These are phyloP conservation scores for Sebastolobus altivelis DNA, from an alignment of 2,797 vertebrate species.

Conservation along the genomic window DNA sequence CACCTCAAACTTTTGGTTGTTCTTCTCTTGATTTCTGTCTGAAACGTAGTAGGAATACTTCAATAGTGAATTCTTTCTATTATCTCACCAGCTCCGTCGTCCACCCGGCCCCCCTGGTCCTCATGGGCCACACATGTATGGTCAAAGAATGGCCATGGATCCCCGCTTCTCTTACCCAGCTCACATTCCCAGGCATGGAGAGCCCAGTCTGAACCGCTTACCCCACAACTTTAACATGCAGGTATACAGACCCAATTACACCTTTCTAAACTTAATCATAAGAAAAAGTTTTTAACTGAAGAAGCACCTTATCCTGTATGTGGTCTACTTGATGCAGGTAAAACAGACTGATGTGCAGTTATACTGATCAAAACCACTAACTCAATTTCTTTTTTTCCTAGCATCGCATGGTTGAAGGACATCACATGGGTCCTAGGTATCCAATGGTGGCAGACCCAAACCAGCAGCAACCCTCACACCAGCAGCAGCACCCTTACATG, in stretches of 20 bases:
- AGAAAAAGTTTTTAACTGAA: background rate
- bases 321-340: background rate
- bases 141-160: slow-evolving; percentile 87
- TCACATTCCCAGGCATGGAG: slow-evolving; percentile 87
- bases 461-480: slow-evolving; percentile 74
- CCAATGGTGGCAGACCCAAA: slow-evolving; percentile 81
- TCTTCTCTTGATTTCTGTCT: background rate
- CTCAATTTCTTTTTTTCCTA: slow-evolving; percentile 50
- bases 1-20: background rate
- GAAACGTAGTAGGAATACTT: background rate
- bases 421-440: slow-evolving; percentile 85
- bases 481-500: slow-evolving; percentile 82
- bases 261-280: background rate
- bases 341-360: background rate
- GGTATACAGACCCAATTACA: slow-evolving; percentile 77
- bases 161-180: slow-evolving; percentile 85
- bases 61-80: background rate
- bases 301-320: background rate
- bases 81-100: slow-evolving; percentile 72
- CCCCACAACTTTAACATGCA: slow-evolving; percentile 89
- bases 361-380: background rate
- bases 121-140: slow-evolving; percentile 84
- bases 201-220: slow-evolving; percentile 83
- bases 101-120: slow-evolving; percentile 80
- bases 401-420: slow-evolving; percentile 86